A percentile compares a stretch with the other conserved stretches of the same genome.
These are phyloP conservation scores for Danionella cerebrum DNA, from an alignment of 2,113 vertebrate species.

Conservation along the genomic window DNA sequence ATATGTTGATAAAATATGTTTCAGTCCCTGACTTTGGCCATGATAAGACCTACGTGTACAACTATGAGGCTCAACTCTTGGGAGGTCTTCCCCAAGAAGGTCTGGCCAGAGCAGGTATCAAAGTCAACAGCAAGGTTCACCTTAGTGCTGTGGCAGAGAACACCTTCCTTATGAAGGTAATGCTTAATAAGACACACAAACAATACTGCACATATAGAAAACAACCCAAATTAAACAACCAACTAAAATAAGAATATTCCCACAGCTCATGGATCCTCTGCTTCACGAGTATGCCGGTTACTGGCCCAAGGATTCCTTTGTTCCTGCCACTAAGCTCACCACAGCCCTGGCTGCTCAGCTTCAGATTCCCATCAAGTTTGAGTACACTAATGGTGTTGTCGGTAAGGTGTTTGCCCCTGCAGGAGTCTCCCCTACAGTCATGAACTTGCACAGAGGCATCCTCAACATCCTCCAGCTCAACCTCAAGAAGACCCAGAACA, in stretches of 20 bases:
- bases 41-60: constrained; percentile 58
- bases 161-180: constrained; percentile 46
- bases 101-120: constrained; percentile 61
- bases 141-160: constrained; percentile 51
- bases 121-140: constrained; percentile 60
- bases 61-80: constrained; percentile 65
- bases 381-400: constrained; percentile 60
- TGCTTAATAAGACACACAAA: not conserved
- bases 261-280: constrained; percentile 59
- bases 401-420: constrained; percentile 61
- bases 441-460: constrained; percentile 69
- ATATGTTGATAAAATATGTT: not conserved
- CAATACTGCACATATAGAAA: no score
- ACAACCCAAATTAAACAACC: not conserved
- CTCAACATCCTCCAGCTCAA: constrained; percentile 64
- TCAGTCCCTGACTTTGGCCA: constrained; percentile 63
- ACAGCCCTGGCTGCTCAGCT: constrained; percentile 51
- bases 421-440: constrained; percentile 44
- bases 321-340: constrained; percentile 59
- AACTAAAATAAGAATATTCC: not conserved
- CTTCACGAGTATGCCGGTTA: constrained; percentile 64
- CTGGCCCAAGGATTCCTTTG: constrained; percentile 59
- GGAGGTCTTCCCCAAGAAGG: constrained; percentile 63
- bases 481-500: constrained; percentile 69
- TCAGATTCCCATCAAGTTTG: constrained; percentile 61